Evolutionary conservation across 2,113 vertebrate genomes (phyloP).

Genomic region (Dolichotis patagonum): DNA sequence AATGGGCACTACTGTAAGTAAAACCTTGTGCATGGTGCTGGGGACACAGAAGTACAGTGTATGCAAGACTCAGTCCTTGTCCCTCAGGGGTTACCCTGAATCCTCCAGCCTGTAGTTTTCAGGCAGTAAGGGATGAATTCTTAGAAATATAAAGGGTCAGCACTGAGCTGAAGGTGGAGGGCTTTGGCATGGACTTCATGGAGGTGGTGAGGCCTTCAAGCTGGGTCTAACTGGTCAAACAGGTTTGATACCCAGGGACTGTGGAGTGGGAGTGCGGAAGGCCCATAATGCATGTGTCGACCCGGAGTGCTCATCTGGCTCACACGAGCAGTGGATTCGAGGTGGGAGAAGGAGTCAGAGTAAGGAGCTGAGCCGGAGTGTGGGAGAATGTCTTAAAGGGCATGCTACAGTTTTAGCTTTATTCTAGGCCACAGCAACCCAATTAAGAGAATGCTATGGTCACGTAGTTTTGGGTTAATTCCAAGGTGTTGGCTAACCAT

Average conservation of each 20-base stretch:
- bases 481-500: not conserved
- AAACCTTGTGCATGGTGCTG: not conserved
- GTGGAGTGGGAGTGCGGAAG: not conserved
- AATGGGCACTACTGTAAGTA: not conserved
- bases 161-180: not conserved
- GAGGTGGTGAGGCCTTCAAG: not conserved
- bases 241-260: not conserved
- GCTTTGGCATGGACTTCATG: not conserved
- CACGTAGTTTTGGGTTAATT: slow-evolving; percentile 53
- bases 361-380: not conserved
- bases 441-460: not conserved
- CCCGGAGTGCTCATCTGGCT: not conserved
- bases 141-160: not conserved
- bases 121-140: not conserved
- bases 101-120: not conserved
- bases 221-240: not conserved
- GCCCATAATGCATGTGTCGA: not conserved
- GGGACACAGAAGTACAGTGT: not conserved
- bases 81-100: not conserved
- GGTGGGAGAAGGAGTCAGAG: not conserved
- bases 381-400: not conserved
- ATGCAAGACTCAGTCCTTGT: not conserved
- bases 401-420: not conserved
- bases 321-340: not conserved
- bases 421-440: not conserved